Evolutionary conservation across 2,888 invertebrate genomes (phyloP).

Genomic region (Acleris sparsana): DNA sequence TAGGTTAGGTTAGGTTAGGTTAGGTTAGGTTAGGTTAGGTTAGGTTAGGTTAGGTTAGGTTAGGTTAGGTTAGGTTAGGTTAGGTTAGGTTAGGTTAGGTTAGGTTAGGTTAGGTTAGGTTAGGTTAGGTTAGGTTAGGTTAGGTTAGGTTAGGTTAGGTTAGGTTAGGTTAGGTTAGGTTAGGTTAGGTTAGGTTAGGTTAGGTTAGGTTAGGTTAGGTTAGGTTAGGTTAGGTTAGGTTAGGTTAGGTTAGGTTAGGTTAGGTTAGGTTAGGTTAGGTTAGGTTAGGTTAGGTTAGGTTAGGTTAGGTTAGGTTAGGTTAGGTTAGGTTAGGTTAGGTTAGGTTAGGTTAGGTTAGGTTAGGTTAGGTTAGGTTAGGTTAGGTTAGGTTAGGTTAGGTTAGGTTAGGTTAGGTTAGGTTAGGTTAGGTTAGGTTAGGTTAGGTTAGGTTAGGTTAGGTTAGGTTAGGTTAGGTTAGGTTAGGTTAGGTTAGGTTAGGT

Average conservation of each 20-base stretch:
- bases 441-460: slow-evolving; percentile 35
- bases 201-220: slow-evolving; percentile 39
- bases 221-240: slow-evolving; percentile 28
- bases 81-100: slow-evolving; percentile 33
- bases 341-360: slow-evolving; percentile 36
- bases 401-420: slow-evolving; percentile 31
- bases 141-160: slow-evolving; percentile 39
- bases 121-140: slow-evolving; percentile 38
- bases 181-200: slow-evolving; percentile 39
- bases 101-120: no score
- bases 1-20: slow-evolving; percentile 38
- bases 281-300: no score
- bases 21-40: slow-evolving; percentile 37
- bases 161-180: slow-evolving; percentile 39
- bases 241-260: no score
- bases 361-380: slow-evolving; percentile 38
- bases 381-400: slow-evolving; percentile 38
- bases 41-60: slow-evolving; percentile 37
- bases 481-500: slow-evolving; percentile 30
- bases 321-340: no score
- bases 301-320: no score
- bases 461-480: slow-evolving; percentile 33
- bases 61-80: slow-evolving; percentile 35
- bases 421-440: no score
- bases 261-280: no score